Conservation (phyloP, 37 sponge, comb jelly and placozoan genomes). For the Geodia barretti region DNA sequence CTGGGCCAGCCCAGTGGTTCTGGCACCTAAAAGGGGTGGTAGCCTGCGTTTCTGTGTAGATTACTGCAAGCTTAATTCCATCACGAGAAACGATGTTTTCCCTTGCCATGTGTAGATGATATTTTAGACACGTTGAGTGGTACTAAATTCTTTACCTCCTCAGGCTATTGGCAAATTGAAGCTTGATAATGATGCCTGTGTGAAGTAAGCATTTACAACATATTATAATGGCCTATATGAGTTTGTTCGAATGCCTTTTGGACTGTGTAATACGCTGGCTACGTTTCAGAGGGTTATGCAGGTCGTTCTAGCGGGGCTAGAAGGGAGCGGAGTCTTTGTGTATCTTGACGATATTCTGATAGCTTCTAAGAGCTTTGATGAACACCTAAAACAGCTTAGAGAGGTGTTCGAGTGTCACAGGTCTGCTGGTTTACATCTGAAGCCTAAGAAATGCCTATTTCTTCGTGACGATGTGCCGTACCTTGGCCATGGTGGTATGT, state of each 20-base stretch:
- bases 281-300: constrained; percentile 20
- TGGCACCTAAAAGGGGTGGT: constrained; percentile 66
- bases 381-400: constrained; percentile 33
- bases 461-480: constrained; percentile 17
- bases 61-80: constrained; percentile 46
- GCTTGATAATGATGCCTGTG: constrained; percentile 2
- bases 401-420: constrained; percentile 30
- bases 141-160: constrained; percentile 14
- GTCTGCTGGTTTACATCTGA: constrained; percentile 21
- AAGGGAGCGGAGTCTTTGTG: neutral
- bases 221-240: constrained; percentile 2
- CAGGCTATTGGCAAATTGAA: constrained; percentile 74
- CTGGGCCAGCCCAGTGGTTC: constrained; percentile 69
- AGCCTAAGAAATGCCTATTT: constrained; percentile 15
- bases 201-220: constrained; percentile 13
- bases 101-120: constrained; percentile 17
- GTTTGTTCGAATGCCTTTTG: constrained; percentile 1
- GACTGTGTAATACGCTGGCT: constrained; percentile 6
- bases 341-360: constrained; percentile 56
- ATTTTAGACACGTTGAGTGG: neutral
- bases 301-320: constrained; percentile 11
- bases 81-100: constrained; percentile 25
- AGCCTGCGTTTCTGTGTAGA: constrained; percentile 57
- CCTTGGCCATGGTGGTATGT: constrained; percentile 34
- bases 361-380: constrained; percentile 12